phyloP scores from a whole-genome alignment of 2,113 vertebrate species.

The Alces alces region DNA sequence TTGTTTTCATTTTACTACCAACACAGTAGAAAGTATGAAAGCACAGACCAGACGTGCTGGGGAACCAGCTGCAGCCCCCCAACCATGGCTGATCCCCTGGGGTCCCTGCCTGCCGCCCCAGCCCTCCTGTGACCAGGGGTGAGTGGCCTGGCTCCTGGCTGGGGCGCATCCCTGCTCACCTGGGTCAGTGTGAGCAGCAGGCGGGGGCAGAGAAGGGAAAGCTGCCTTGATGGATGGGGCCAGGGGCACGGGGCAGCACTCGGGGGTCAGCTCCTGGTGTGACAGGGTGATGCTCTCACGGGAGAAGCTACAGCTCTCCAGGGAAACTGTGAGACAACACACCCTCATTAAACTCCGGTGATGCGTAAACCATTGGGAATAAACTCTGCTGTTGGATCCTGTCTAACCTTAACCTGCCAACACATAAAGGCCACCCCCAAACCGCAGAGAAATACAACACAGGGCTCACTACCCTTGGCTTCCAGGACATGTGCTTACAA shows the following conservation, averaged over 20 bases:
- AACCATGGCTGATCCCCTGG: background rate
- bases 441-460: background rate
- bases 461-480: background rate
- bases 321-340: background rate
- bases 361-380: background rate
- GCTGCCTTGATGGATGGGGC: background rate
- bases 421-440: background rate
- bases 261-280: background rate
- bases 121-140: background rate
- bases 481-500: background rate
- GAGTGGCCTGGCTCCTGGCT: background rate
- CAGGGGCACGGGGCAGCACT: background rate
- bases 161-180: rapidly evolving
- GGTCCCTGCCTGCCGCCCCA: background rate
- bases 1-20: background rate
- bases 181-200: background rate
- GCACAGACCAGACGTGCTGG: background rate
- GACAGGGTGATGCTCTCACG: background rate
- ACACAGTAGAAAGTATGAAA: background rate
- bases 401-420: background rate
- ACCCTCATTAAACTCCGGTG: background rate
- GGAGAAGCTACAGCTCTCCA: background rate
- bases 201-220: background rate
- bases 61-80: background rate
- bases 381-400: background rate